phyloP scores from a whole-genome alignment of 2,797 vertebrate genomes.

The Lutra lutra region DNA sequence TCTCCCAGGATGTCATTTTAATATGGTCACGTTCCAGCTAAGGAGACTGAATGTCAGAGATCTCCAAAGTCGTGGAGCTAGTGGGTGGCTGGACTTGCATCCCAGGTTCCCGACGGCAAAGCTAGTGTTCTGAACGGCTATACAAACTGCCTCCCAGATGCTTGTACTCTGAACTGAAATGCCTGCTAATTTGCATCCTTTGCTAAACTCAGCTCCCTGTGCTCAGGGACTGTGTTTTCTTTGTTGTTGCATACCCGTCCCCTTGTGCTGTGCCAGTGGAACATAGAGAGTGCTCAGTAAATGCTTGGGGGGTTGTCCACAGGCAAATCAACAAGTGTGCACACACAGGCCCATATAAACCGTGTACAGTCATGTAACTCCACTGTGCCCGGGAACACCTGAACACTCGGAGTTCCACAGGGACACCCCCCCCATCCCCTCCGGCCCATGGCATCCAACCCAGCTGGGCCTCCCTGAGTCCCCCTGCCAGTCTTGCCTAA shows the following conservation, averaged over 20 bases:
- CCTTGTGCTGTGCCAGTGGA: neutral
- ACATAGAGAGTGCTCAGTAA: neutral
- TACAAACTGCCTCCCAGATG: conserved; percentile 24
- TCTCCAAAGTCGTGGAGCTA: neutral
- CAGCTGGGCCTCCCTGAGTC: neutral
- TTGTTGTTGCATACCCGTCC: neutral
- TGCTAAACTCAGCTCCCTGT: neutral
- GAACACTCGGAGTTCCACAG: accelerated
- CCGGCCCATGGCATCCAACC: neutral
- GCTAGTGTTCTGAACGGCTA: neutral
- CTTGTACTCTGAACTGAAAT: neutral
- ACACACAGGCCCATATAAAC: neutral
- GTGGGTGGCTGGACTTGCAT: neutral
- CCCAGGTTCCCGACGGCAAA: neutral
- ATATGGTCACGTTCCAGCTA: conserved; percentile 24
- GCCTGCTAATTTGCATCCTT: neutral
- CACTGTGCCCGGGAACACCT: neutral
- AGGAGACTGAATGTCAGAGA: neutral
- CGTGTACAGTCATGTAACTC: neutral
- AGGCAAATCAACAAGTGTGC: neutral
- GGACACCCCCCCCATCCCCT: neutral
- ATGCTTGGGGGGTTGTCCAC: neutral
- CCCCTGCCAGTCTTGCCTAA: neutral
- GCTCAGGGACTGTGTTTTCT: neutral
- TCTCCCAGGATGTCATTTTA: neutral